Percentiles rank a stretch among this genome's conserved stretches.
Evolutionary conservation across 2,888 invertebrate species (phyloP).

Genomic region (Agrotis exclamationis): DNA sequence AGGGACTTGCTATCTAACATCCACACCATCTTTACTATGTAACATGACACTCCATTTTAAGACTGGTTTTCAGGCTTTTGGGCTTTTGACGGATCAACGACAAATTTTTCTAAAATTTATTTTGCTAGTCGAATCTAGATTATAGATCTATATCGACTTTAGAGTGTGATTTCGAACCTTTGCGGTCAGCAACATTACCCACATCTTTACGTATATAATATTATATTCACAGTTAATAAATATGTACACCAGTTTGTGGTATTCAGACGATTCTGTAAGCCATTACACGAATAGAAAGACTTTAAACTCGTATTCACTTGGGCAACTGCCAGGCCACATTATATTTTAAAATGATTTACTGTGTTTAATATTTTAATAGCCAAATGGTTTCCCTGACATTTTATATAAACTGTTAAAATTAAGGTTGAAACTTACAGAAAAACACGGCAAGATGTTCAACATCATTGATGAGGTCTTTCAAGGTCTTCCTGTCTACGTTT

Average conservation of each 20-base stretch:
- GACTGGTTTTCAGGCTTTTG: neutral
- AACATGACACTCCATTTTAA: neutral
- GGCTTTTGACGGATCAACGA: neutral
- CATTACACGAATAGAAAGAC: conserved; percentile 31
- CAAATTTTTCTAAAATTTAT: neutral
- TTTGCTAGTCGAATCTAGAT: neutral
- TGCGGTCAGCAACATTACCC: neutral
- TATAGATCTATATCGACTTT: no score
- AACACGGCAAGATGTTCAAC: conserved; percentile 98
- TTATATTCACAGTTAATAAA: conserved; percentile 15
- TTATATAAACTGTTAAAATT: conserved; percentile 18
- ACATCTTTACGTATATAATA: no score
- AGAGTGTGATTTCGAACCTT: neutral
- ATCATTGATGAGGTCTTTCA: conserved; percentile 97
- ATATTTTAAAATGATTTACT: conserved; percentile 45
- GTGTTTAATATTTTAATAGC: conserved; percentile 37
- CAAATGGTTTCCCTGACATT: conserved; percentile 16
- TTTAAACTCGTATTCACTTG: conserved; percentile 30
- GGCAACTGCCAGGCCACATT: conserved; percentile 37
- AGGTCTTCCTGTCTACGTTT: conserved; percentile 96
- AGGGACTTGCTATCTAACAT: neutral
- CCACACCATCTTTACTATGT: neutral
- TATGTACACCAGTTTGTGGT: conserved; percentile 25
- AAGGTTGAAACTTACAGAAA: conserved; percentile 93
- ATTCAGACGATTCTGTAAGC: conserved; percentile 13